Base-by-base conservation (phyloP, 2,797 vertebrate genomes). In the Anas capensis region DNA sequence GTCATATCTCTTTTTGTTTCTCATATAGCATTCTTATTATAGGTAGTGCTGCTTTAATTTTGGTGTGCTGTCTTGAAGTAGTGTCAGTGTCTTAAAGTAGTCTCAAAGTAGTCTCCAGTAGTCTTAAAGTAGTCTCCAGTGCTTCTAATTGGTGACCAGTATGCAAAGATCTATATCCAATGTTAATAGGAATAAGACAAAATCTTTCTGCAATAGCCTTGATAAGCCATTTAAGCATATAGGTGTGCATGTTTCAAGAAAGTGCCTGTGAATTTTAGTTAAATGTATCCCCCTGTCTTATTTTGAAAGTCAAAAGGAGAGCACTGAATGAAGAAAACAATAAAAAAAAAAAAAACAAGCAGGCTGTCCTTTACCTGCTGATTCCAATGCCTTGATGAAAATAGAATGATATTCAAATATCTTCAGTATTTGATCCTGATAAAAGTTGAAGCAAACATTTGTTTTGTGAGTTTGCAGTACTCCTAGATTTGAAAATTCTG, bases 341-440 rank as follows among this genome's bases (percentile, higher is more conserved):
- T 40, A 36, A 57, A 77, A 91, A 23, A 57, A 77, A 91, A 23
- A 94, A 94, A 85, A 71, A 13, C 51, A 56, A 82, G 11, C 26
- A 89, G 64, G 6, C 29, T 69, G 17, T 90, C 23, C n/a, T 64
- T 71, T 31, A 31, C 7, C 72, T 93, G 26, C 36, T 44, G 5
- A 70, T 87, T 92, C 92, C 48, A 68, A 2, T 36, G 56, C 19
- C n/a, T 73, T 34, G 26, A 89, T 92, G 64, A 77, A 40, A 82
- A 66, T 60, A 23, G 51, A 91, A 77, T 77, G 24, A 33, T 92
- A 71, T 60, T 92, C 24, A 73, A 40, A 51, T 92, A 64, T 75
- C 31, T 92, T 87, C 56, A 68, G n/a, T 61, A 48, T 88, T 87
- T 91, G 20, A 82, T 66, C 36, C 71, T 91, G 46, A 82, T 84